Percentiles rank a stretch among this genome's conserved stretches.
phyloP scores from a whole-genome alignment of 1,140 invertebrate genomes.

The Trissolcus basalis region DNA sequence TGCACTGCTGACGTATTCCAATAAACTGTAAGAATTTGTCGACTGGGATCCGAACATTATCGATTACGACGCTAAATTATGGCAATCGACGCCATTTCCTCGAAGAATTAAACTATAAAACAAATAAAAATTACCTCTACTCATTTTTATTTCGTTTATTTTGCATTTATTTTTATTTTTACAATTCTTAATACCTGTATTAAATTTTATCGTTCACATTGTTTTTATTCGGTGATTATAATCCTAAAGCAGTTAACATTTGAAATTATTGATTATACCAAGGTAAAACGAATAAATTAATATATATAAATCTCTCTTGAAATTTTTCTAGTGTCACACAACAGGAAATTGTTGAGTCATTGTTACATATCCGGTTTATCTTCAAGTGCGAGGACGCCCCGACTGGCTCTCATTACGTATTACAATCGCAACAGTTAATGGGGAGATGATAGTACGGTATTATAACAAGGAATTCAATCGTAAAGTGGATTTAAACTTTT shows the following conservation, averaged over 20 bases:
- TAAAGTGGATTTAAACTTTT: constrained; percentile 32
- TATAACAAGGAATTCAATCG: constrained; percentile 51
- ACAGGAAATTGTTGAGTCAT: constrained; percentile 50
- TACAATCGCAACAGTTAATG: constrained; percentile 42
- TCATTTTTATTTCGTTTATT: neutral
- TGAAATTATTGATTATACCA: too few species aligned
- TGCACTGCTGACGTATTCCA: constrained; percentile 51
- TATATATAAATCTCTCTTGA: constrained; percentile 14
- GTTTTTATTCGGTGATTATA: too few species aligned
- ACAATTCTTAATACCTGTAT: too few species aligned
- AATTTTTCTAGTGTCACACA: constrained; percentile 36
- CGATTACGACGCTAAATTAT: constrained; percentile 25
- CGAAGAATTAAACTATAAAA: neutral
- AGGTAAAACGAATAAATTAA: constrained; percentile 36
- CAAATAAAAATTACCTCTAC: neutral
- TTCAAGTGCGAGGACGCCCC: constrained; percentile 36
- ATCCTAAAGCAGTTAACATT: too few species aligned
- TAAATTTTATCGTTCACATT: too few species aligned
- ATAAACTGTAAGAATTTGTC: constrained; percentile 52
- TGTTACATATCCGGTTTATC: constrained; percentile 37
- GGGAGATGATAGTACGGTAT: constrained; percentile 36
- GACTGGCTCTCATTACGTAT: constrained; percentile 31
- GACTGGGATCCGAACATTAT: constrained; percentile 23
- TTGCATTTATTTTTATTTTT: neutral
- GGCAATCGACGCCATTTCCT: constrained; percentile 1